Conservation (phyloP, 2,113 vertebrate species). For the Chlorodrepanis virens region DNA sequence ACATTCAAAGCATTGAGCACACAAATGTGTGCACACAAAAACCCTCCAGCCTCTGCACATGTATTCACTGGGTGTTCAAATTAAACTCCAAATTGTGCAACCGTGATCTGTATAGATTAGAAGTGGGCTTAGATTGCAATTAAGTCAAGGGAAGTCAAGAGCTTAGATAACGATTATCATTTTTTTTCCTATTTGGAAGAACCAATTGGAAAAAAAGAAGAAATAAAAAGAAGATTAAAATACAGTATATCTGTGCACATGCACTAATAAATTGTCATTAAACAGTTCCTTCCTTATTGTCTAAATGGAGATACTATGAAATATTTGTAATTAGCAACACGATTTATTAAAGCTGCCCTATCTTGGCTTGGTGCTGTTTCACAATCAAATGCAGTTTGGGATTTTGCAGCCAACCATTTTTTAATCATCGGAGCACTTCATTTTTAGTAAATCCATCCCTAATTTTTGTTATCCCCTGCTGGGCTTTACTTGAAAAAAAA, state of each 20-base stretch:
- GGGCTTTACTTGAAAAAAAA: slow-evolving; percentile 45
- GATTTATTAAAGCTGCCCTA: slow-evolving; percentile 17
- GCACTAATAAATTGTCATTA: slow-evolving; percentile 39
- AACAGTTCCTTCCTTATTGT: slow-evolving; percentile 5
- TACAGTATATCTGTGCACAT: background rate
- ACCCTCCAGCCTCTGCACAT: background rate
- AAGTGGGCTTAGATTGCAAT: slow-evolving; percentile 63
- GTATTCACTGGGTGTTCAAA: slow-evolving; percentile 44
- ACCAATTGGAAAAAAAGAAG: background rate
- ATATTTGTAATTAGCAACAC: slow-evolving; percentile 35
- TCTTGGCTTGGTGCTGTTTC: slow-evolving; percentile 27
- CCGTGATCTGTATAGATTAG: slow-evolving; percentile 61
- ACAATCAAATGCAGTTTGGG: slow-evolving; percentile 35
- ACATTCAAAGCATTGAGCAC: background rate
- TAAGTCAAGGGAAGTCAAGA: slow-evolving; percentile 65
- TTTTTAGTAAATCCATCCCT: slow-evolving; percentile 62
- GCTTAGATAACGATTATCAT: slow-evolving; percentile 60
- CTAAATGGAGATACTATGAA: background rate
- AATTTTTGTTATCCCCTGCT: slow-evolving; percentile 58
- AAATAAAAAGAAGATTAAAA: slow-evolving; percentile 1
- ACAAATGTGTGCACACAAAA: background rate
- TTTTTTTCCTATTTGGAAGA: slow-evolving; percentile 36
- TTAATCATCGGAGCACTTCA: slow-evolving; percentile 58
- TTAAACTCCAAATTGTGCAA: slow-evolving; percentile 52
- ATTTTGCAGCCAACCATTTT: slow-evolving; percentile 54